Evolutionary conservation across 2,797 vertebrate species (phyloP), one percentile per base, ranked within the genome.

Genomic region (Chromis chromis): DNA sequence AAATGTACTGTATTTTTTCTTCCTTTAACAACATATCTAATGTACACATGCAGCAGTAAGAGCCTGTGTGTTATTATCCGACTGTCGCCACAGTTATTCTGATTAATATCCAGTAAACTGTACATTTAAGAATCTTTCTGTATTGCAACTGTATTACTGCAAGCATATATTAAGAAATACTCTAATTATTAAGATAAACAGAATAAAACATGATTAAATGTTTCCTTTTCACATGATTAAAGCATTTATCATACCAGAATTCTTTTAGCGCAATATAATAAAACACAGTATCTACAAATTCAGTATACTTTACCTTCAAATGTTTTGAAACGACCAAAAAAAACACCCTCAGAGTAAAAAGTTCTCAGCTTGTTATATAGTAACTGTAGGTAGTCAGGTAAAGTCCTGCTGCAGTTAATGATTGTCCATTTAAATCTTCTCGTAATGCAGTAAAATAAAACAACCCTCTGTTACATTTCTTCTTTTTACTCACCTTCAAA

Each of bases 331-430:
- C 10, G 11, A 12, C 3, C 19, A n/a, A 46, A 19, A 17, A 46
- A 46, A 19, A 46, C n/a, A 22, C 10, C 11, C 3, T 54, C 3
- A 9, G 6, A 0, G 8, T 7, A 17, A 21, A 49, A 22, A 13
- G 42, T 21, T 1, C 3, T 1, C 5, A 44, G 14, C 27, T 65
- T 4, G 5, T 46, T 65, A 19, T 59, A 12, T 10, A 21, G 8
- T 36, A 10, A 42, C 19, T 14, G 40, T 44, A 39, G 16, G 12
- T 31, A 49, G n/a, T 21, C n/a, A n/a, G 44, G 19, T 48, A 25
- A 50, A 24, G 57, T 50, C 53, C 24, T 39, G 3, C 22, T 39
- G 39, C 12, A 36, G 88, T 91, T 86, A 91, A 89, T 88, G 60
- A 92, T 88, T 91, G 28, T 57, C 50, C 33, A 55, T 69, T 67